These are phyloP conservation scores for Pectinophora gossypiella DNA, from an alignment of 1,140 invertebrate genomes.

Conservation along the genomic window DNA sequence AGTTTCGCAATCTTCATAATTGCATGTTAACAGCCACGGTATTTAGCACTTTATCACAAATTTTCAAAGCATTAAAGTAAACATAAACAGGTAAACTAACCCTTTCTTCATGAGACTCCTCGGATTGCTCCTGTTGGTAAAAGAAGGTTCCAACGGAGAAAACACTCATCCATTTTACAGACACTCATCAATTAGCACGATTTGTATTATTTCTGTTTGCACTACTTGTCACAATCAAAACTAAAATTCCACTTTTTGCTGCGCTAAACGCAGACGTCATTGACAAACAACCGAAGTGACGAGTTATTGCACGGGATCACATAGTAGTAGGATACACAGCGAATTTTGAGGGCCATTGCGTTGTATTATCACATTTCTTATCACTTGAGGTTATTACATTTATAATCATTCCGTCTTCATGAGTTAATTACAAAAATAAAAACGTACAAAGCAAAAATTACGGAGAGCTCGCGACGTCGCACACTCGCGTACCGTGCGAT, in stretches of 20 bases:
- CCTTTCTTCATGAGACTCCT: conserved; percentile 74
- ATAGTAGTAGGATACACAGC: conserved; percentile 63
- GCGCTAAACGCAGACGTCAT: conserved; percentile 73
- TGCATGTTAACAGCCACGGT: conserved; percentile 15
- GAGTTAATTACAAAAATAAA: conserved; percentile 71
- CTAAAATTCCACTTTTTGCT: conserved; percentile 72
- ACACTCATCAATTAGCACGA: conserved; percentile 63
- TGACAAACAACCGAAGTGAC: conserved; percentile 72
- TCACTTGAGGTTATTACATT: conserved; percentile 63
- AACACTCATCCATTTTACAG: conserved; percentile 71
- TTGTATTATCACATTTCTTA: conserved; percentile 66
- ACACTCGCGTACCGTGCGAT: conserved; percentile 68
- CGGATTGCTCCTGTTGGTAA: conserved; percentile 59
- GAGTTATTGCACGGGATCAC: conserved; percentile 68
- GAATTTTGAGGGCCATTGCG: conserved; percentile 57
- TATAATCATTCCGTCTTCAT: conserved; percentile 57
- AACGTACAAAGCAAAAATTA: conserved; percentile 71
- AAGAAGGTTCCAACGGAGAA: conserved; percentile 58
- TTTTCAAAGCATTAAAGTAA: conserved; percentile 32
- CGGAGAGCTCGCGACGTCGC: conserved; percentile 68
- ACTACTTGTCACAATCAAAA: conserved; percentile 71
- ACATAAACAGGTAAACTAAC: conserved; percentile 70
- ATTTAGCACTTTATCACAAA: conserved; percentile 11
- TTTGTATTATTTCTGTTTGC: conserved; percentile 60
- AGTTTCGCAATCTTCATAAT: conserved; percentile 6